Evolutionary conservation across 2,797 vertebrate species (phyloP).

Genomic region (Coracias cyanogaster): DNA sequence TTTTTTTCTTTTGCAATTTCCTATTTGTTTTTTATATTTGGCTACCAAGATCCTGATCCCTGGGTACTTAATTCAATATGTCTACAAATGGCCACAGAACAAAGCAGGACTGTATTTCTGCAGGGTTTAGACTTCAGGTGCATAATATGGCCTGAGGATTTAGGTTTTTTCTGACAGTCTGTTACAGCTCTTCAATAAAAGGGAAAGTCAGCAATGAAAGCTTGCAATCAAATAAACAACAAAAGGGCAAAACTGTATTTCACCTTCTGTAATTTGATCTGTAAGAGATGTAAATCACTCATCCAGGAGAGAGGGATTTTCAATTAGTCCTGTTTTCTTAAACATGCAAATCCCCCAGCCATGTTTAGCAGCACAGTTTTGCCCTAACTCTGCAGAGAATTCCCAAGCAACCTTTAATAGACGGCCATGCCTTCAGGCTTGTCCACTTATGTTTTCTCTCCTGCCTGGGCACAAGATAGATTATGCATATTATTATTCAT

Average conservation of each 20-base stretch:
- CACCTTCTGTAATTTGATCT: conserved; percentile 34
- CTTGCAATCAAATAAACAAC: conserved; percentile 28
- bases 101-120: conserved; percentile 30
- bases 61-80: not conserved
- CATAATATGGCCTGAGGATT: not conserved
- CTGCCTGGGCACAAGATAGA: conserved; percentile 66
- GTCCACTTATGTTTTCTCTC: conserved; percentile 71
- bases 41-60: not conserved
- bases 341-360: conserved; percentile 68
- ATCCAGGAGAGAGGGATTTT: conserved; percentile 54
- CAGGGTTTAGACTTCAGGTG: not conserved
- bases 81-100: not conserved
- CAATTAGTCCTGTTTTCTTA: conserved; percentile 69
- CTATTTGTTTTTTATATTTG: conserved; percentile 1
- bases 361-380: conserved; percentile 68
- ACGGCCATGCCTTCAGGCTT: conserved; percentile 68
- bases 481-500: conserved; percentile 72
- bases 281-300: conserved; percentile 55
- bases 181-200: not conserved
- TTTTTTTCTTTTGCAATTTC: not conserved
- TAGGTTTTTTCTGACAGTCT: not conserved
- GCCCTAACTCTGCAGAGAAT: conserved; percentile 62
- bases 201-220: conserved; percentile 6
- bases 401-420: conserved; percentile 74
- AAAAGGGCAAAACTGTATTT: conserved; percentile 38